Evolutionary conservation across 2,888 invertebrate species (phyloP).

Genomic region (Crepidodera aurea): DNA sequence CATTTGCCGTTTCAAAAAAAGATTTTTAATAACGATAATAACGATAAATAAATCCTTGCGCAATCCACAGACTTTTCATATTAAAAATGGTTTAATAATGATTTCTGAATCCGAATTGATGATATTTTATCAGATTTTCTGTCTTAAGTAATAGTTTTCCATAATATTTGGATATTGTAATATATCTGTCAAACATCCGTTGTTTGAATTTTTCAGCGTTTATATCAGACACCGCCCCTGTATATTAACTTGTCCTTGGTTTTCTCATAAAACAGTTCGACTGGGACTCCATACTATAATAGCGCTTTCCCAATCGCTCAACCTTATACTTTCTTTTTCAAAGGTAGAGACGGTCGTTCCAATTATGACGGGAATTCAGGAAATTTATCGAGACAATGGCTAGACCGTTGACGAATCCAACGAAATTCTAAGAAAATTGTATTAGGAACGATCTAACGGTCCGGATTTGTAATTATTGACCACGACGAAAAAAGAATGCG

Average conservation of each 20-base stretch:
- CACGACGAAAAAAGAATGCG: too few species aligned
- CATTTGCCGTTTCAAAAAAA: too few species aligned
- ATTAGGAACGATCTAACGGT: background rate
- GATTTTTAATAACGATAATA: too few species aligned
- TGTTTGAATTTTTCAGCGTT: too few species aligned
- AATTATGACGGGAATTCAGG: background rate
- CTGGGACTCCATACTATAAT: conserved; percentile 13
- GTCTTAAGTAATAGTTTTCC: too few species aligned
- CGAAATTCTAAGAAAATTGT: background rate
- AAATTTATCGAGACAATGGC: background rate
- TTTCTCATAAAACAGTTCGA: background rate
- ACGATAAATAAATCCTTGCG: too few species aligned
- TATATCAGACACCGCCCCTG: background rate
- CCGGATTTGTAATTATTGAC: background rate
- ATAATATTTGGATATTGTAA: too few species aligned
- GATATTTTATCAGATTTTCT: too few species aligned
- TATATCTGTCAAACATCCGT: too few species aligned
- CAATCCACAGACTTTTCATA: too few species aligned
- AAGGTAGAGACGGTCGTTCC: background rate
- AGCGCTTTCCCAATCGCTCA: background rate
- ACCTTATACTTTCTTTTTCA: background rate
- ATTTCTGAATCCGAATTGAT: too few species aligned
- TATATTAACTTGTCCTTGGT: conserved; percentile 30
- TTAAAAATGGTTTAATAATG: too few species aligned
- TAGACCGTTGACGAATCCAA: background rate